Base-by-base conservation (phyloP, 2,888 invertebrate genomes). In the Mimumesa dahlbomi region DNA sequence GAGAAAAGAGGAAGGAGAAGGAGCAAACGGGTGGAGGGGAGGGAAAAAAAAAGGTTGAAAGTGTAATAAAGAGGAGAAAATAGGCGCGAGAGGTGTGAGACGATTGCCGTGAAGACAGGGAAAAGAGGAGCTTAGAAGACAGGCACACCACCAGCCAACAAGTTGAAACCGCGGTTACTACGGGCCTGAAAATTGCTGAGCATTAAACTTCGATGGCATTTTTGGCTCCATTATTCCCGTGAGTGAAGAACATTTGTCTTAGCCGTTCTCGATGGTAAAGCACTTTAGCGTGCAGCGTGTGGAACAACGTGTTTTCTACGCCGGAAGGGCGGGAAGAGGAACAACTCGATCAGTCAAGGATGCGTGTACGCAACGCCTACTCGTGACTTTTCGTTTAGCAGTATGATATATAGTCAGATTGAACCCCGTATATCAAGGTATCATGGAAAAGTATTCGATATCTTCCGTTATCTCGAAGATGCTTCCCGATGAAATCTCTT, bases 1-100 rank as follows among this genome's bases (percentile, higher is more conserved):
- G 54, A 34, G 48, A 48, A 59, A 59, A 49, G 50, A 54, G 31
- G 48, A 52, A 43, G 63, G 63, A 73, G 77, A 71, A 75, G 65
- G 76, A 65, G 68, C 45, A 57, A 72, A 75, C 63, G 71, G 74
- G 52, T 43, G 49, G 56, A 16, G 62, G 57, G 53, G 14, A 54
- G 46, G 57, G 68, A 54, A 53, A 46, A 53, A 43, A 58, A 52
- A 29, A 64, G 52, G 50, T 38, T 18, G 22, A 42, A 22, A 49
- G 18, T 36, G 58, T 13, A 46, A 21, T 40, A 40, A 48, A 45
- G 31, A 58, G 43, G 64, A 67, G 62, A 67, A 69, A 72, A n/a
- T n/a, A 50, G 54, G 66, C 71, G 74, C 82, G 81, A 11, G 62
- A 66, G 46, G 48, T 34, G 54, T 14, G 38, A 61, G 49, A 43